Percentiles rank a stretch among this genome's conserved stretches.
Evolutionary conservation across 1,140 invertebrate genomes (phyloP).

Genomic region (Spodoptera frugiperda): DNA sequence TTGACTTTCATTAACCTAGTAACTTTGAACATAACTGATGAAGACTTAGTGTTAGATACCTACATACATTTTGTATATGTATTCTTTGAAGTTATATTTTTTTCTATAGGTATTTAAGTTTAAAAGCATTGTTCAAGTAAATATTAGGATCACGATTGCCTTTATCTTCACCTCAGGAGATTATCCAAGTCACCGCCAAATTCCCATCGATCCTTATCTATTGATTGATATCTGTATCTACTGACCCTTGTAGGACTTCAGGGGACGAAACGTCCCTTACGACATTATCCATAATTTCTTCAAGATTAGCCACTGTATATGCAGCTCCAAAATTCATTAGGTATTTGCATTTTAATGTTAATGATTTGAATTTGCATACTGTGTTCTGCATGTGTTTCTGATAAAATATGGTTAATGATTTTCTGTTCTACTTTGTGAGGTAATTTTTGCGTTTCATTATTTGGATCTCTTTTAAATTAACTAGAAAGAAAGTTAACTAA

Average conservation of each 20-base stretch:
- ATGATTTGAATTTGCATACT: constrained; percentile 8
- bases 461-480: too few relatives aligned
- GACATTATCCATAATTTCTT: constrained; percentile 23
- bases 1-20: too few relatives aligned
- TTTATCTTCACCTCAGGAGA: constrained; percentile 20
- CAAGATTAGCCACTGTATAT: constrained; percentile 16
- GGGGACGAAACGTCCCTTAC: not conserved
- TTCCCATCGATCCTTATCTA: constrained; percentile 13
- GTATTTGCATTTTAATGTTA: constrained; percentile 12
- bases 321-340: constrained; percentile 5
- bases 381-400: not conserved
- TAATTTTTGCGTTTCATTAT: too few relatives aligned
- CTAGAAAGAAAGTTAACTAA: not conserved
- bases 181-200: constrained; percentile 19
- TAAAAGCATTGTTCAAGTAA: not conserved
- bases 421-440: not conserved
- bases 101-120: too few relatives aligned
- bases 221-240: not conserved
- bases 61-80: too few relatives aligned
- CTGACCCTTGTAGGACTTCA: constrained; percentile 9
- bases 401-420: not conserved
- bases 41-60: too few relatives aligned
- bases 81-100: too few relatives aligned
- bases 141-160: constrained; percentile 12
- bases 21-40: too few relatives aligned